Percentiles rank a stretch among this genome's conserved stretches.
phyloP scores from a whole-genome alignment of 2,113 vertebrate genomes.

The Gnathonemus echidnorhynchus region DNA sequence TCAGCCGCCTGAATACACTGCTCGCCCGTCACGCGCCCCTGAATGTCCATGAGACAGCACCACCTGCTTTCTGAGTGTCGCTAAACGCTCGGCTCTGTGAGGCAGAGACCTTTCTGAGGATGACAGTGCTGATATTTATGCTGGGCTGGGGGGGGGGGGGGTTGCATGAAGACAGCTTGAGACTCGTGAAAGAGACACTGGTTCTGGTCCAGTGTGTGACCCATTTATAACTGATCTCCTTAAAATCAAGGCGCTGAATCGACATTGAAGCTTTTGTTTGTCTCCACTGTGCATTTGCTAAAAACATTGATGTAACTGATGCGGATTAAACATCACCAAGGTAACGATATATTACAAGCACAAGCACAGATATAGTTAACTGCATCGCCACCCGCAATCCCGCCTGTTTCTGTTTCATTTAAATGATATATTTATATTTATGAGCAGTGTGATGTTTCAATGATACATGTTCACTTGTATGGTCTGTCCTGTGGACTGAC shows the following conservation, averaged over 20 bases:
- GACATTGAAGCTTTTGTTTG: not conserved
- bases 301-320: not conserved
- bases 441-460: not conserved
- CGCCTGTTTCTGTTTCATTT: not conserved
- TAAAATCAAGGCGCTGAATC: not conserved
- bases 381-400: not conserved
- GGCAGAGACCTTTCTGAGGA: constrained; percentile 41
- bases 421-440: not conserved
- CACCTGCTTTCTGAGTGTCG: constrained; percentile 41
- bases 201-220: not conserved
- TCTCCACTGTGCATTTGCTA: not conserved
- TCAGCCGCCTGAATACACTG: not conserved
- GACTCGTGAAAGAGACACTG: not conserved
- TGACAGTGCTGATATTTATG: constrained; percentile 35
- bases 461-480: not conserved
- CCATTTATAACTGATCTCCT: not conserved
- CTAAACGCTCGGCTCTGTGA: constrained; percentile 30
- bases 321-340: not conserved
- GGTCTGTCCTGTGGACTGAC: not conserved
- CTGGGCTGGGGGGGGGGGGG: not conserved
- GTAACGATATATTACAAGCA: not conserved
- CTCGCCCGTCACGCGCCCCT: constrained; percentile 51
- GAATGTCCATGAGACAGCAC: constrained; percentile 58
- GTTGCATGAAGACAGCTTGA: not conserved
- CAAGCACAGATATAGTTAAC: not conserved